Percentiles rank a stretch among this genome's conserved stretches.
phyloP scores from a whole-genome alignment of 2,113 vertebrate species.

The Protomyctophum bolini region DNA sequence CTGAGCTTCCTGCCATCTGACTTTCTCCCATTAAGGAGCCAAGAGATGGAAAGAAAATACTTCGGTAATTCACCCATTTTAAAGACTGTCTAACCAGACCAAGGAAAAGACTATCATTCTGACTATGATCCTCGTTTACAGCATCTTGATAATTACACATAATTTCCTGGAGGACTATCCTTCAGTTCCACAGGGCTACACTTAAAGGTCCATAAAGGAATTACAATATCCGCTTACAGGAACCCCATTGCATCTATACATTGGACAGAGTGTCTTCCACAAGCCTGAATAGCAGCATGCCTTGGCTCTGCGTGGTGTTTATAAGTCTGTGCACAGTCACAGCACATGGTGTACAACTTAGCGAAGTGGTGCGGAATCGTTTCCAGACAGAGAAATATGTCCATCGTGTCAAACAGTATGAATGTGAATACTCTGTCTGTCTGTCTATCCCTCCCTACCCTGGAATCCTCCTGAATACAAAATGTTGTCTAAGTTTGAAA shows the following conservation, averaged over 20 bases:
- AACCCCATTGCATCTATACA: background rate
- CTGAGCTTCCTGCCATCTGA: background rate
- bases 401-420: conserved; percentile 50
- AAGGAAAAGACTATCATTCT: background rate
- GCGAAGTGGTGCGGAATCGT: conserved; percentile 37
- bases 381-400: conserved; percentile 57
- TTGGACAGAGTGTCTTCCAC: conserved; percentile 1
- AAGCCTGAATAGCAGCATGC: background rate
- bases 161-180: conserved; percentile 4
- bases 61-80: background rate
- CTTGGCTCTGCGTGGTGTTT: conserved; percentile 1
- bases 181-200: conserved; percentile 1
- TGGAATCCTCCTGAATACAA: conserved; percentile 67
- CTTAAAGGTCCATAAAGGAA: conserved; percentile 29
- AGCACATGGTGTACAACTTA: conserved; percentile 39
- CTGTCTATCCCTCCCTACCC: conserved; percentile 32
- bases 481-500: conserved; percentile 58
- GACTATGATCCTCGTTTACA: background rate
- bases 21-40: background rate
- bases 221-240: conserved; percentile 12
- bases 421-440: conserved; percentile 40
- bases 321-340: background rate
- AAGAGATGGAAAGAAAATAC: background rate
- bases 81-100: conserved; percentile 10
- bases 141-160: conserved; percentile 28